Conservation (phyloP, 2,113 vertebrate genomes). For the Planiliza haematocheilus region DNA sequence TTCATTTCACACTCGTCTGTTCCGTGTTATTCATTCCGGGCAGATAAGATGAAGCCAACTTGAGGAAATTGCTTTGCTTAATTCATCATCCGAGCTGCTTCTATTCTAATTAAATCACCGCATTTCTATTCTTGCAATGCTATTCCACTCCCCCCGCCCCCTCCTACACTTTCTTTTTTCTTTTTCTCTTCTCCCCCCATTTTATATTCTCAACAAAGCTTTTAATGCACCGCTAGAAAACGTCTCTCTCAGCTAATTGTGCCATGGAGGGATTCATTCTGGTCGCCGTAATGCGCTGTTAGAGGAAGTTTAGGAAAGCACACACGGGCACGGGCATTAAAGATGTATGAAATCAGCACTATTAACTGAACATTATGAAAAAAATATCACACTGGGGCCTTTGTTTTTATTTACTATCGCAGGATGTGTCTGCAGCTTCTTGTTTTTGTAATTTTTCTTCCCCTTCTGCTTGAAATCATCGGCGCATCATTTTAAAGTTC, state of each 20-base stretch:
- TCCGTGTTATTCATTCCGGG: conserved; percentile 26
- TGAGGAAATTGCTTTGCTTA: conserved; percentile 54
- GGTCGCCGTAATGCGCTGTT: conserved; percentile 10
- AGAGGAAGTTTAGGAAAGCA: conserved; percentile 1
- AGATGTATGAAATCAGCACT: conserved; percentile 13
- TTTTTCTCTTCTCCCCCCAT: conserved; percentile 24
- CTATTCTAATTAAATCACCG: conserved; percentile 61
- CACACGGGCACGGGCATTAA: conserved; percentile 1
- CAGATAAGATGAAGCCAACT: conserved; percentile 56
- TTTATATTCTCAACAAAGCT: conserved; percentile 37
- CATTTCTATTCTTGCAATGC: conserved; percentile 30
- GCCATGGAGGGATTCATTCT: background rate
- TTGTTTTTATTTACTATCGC: background rate
- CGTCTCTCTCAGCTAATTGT: conserved; percentile 18
- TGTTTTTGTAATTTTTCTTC: no score
- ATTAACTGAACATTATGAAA: background rate
- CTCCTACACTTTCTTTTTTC: conserved; percentile 6
- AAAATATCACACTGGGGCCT: background rate
- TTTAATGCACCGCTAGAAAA: conserved; percentile 16
- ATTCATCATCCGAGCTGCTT: conserved; percentile 51
- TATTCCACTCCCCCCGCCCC: conserved; percentile 20
- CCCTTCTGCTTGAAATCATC: no score
- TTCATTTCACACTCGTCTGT: conserved; percentile 24
- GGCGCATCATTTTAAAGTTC: no score
- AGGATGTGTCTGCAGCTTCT: background rate